A percentile compares a stretch with the other conserved stretches of the same genome.
Evolutionary conservation across 1,140 invertebrate genomes (phyloP).

Genomic region (Notospermus geniculatus): DNA sequence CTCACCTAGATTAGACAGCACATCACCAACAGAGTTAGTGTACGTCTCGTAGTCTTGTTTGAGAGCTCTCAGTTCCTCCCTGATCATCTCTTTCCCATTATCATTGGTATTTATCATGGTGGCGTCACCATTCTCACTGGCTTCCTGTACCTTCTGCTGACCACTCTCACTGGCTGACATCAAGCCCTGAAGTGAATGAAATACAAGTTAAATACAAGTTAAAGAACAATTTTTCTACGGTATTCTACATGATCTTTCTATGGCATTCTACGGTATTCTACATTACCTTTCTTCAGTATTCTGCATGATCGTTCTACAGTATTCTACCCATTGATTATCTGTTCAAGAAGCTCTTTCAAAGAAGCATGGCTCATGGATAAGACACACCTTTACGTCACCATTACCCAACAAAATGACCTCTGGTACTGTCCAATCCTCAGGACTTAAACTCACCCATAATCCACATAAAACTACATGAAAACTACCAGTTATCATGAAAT

Average conservation of each 20-base stretch:
- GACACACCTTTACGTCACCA: no score
- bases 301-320: no score
- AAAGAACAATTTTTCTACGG: no score
- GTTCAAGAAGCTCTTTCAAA: no score
- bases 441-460: not conserved
- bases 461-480: slow-evolving; percentile 8
- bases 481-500: not conserved
- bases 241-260: no score
- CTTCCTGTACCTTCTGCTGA: slow-evolving; percentile 35
- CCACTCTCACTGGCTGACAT: slow-evolving; percentile 29
- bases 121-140: slow-evolving; percentile 33
- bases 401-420: no score
- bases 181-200: slow-evolving; percentile 5
- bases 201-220: no score
- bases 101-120: slow-evolving; percentile 68
- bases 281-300: no score
- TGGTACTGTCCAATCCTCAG: not conserved
- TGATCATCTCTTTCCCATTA: slow-evolving; percentile 72
- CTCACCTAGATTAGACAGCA: slow-evolving; percentile 36
- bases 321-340: no score
- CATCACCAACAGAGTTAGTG: slow-evolving; percentile 65
- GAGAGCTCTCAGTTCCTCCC: slow-evolving; percentile 71
- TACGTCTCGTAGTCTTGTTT: slow-evolving; percentile 75
- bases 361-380: no score
- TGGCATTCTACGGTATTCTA: no score